Evolutionary conservation across 1,140 invertebrate genomes (phyloP), one percentile per base, ranked within the genome.

Genomic region (Temnothorax curvispinosus): DNA sequence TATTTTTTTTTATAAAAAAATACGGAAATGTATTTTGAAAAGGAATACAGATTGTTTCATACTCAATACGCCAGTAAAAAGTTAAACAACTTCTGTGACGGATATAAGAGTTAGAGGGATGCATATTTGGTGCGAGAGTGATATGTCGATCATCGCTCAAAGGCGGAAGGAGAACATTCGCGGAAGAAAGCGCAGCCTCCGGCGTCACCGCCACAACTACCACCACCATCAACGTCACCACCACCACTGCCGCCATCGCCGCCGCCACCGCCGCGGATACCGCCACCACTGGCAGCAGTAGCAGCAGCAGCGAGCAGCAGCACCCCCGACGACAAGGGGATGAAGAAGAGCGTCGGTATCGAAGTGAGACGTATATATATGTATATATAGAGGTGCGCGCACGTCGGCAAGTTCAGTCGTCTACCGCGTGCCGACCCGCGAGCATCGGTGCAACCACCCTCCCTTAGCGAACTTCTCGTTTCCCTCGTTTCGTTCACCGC

Each of bases 351-450:
- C 90, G 88, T 87, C 44, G 91, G 77, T 92, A 91, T 91, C 90
- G 88, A 91, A 91, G 91, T 87, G 91, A 90, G 88, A 91, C 88
- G 86, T 91, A 75, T 91, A 91, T 92, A 92, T 91, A 91, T 91
- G 87, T 91, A 92, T 92, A 92, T 92, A 92, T 91, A 89, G 91
- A 89, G 91, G 91, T 91, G 91, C 91, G 92, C 92, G 92, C 87
- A 90, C 91, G 90, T 88, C 90, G 90, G 90, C 90, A 91, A 91
- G 90, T 91, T 93, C 92, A 93, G 92, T 93, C 92, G 91, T 88
- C 89, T 77, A 91, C 87, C 92, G 92, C 91, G 92, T 92, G 92
- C 87, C 90, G 92, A 93, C 76, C 92, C 69, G 92, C 89, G 92
- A 93, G 88, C 90, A 92, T 93, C 91, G 91, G 90, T 64, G 6